A percentile compares a stretch with the other conserved stretches of the same genome.
These are phyloP conservation scores for Drosophila serrata DNA, from an alignment of 1,140 invertebrate species.

Conservation along the genomic window DNA sequence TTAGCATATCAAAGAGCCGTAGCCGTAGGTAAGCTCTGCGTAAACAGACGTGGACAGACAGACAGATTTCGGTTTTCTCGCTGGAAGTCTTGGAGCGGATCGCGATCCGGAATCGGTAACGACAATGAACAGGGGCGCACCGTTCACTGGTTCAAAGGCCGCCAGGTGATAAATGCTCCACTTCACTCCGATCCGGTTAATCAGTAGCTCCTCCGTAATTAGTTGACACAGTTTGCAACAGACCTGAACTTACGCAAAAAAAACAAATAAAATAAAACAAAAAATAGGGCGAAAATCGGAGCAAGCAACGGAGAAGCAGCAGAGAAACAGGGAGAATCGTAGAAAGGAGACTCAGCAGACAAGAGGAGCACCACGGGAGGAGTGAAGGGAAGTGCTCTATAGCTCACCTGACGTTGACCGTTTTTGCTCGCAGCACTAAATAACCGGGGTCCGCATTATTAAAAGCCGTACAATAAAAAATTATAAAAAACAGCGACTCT, in stretches of 20 bases:
- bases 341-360: constrained; percentile 12
- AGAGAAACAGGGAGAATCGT: constrained; percentile 8
- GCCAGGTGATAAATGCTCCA: constrained; percentile 25
- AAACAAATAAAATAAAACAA: constrained; percentile 15
- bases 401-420: constrained; percentile 30
- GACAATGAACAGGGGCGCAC: background rate
- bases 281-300: constrained; percentile 20
- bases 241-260: constrained; percentile 49
- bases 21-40: constrained; percentile 32
- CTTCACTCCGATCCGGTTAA: background rate
- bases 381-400: background rate
- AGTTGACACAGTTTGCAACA: constrained; percentile 57
- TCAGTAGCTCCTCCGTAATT: constrained; percentile 49
- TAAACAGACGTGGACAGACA: constrained; percentile 59
- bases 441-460: constrained; percentile 26
- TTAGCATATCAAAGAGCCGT: constrained; percentile 66
- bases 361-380: constrained; percentile 1
- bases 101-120: constrained; percentile 26
- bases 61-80: constrained; percentile 27
- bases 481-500: constrained; percentile 30
- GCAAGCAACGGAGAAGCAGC: constrained; percentile 22
- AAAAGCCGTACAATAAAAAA: constrained; percentile 29
- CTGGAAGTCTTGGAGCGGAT: constrained; percentile 18
- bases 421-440: constrained; percentile 9
- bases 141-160: constrained; percentile 20